These are phyloP conservation scores for Etia nguti DNA, from an alignment of 2,113 vertebrate species.

Conservation along the genomic window DNA sequence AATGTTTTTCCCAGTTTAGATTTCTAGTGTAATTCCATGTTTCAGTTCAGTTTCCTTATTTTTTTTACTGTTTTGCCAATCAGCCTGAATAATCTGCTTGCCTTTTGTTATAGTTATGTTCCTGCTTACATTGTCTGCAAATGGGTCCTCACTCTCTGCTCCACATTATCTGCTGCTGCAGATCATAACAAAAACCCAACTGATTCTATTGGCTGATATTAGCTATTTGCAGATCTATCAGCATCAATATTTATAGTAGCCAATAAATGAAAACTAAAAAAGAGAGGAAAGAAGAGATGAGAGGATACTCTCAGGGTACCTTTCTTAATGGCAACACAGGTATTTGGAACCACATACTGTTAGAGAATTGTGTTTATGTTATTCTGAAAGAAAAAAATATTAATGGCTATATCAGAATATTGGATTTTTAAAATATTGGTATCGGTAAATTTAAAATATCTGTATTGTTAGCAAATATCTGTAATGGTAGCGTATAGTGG, in stretches of 20 bases:
- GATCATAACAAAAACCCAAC: not conserved
- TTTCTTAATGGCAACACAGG: not conserved
- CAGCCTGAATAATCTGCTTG: not conserved
- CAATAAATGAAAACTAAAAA: not conserved
- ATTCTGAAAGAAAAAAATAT: not conserved
- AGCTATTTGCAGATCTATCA: not conserved
- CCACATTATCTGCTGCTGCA: not conserved
- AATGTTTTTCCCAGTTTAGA: not conserved
- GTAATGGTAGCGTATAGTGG: not conserved
- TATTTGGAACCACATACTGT: not conserved
- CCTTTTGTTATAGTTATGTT: not conserved
- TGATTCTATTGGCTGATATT: not conserved
- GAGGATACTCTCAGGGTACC: not conserved
- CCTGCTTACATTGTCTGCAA: not conserved
- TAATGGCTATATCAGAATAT: not conserved
- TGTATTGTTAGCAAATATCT: not conserved
- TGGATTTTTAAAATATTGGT: not conserved
- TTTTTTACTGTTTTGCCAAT: not conserved
- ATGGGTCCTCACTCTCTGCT: not conserved
- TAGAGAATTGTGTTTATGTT: not conserved
- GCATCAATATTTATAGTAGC: not conserved
- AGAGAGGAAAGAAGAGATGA: not conserved
- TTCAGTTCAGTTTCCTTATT: not conserved
- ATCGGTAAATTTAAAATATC: not conserved
- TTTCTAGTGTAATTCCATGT: not conserved